These are phyloP conservation scores for Corbicula japonica DNA, from an alignment of 2,888 invertebrate genomes.

Conservation along the genomic window DNA sequence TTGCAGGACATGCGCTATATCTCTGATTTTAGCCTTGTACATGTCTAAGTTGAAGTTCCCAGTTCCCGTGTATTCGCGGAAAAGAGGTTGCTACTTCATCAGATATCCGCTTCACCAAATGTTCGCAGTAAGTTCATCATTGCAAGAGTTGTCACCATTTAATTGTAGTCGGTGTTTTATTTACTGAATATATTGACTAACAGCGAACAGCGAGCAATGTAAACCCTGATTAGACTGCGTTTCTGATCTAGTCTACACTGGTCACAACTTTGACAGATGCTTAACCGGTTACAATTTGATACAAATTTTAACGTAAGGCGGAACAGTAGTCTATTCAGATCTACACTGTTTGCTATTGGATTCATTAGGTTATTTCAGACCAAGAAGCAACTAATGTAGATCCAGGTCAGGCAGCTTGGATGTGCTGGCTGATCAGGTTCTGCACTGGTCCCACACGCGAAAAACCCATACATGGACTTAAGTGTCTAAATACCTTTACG, in stretches of 20 bases:
- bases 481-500: no score
- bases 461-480: no score
- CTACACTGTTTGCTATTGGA: no score
- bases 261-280: neutral
- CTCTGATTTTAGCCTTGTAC: slow-evolving; percentile 72
- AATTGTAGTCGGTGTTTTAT: neutral
- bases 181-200: neutral
- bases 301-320: neutral
- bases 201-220: neutral
- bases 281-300: neutral
- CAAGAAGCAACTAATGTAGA: no score
- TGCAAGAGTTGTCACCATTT: neutral
- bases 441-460: no score
- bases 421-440: no score
- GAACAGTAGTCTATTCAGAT: no score
- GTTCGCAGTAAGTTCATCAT: slow-evolving; percentile 67
- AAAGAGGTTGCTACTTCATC: slow-evolving; percentile 65
- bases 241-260: neutral
- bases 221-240: neutral
- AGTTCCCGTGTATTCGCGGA: slow-evolving; percentile 70
- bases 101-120: slow-evolving; percentile 74
- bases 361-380: no score
- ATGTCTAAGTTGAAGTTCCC: slow-evolving; percentile 69
- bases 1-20: slow-evolving; percentile 71
- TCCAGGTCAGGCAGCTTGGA: no score